phyloP scores from a whole-genome alignment of 2,113 vertebrate genomes.

The Odocoileus virginianus region DNA sequence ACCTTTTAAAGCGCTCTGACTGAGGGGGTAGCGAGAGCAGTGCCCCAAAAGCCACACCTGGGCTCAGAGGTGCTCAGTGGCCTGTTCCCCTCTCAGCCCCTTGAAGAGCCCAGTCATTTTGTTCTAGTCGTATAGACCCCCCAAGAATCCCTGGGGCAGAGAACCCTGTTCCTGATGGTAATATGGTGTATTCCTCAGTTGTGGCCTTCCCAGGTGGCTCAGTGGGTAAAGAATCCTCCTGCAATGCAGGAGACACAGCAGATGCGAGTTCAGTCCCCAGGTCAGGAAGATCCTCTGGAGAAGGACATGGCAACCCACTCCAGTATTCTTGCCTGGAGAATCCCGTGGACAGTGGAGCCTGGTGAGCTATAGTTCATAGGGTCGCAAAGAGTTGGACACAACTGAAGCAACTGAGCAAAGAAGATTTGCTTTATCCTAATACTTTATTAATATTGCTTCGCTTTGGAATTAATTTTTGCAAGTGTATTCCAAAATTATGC shows the following conservation, averaged over 20 bases:
- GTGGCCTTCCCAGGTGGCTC: not conserved
- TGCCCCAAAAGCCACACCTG: not conserved
- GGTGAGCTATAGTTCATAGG: rapidly evolving
- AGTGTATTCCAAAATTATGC: not conserved
- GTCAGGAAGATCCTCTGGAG: not conserved
- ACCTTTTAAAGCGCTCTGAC: not conserved
- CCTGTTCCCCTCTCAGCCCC: not conserved
- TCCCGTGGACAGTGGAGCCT: not conserved
- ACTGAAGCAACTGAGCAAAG: not conserved
- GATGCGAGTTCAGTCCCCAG: not conserved
- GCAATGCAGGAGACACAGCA: not conserved
- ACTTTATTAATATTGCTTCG: not conserved
- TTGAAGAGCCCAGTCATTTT: not conserved
- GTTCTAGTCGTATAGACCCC: not conserved
- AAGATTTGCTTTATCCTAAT: not conserved
- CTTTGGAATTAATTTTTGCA: not conserved
- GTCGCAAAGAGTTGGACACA: not conserved
- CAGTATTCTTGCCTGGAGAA: not conserved
- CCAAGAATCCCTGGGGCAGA: not conserved
- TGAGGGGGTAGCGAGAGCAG: rapidly evolving
- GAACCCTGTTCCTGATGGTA: not conserved
- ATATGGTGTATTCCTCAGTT: not conserved
- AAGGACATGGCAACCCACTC: not conserved
- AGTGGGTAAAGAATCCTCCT: not conserved
- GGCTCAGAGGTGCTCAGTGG: no score